These are phyloP conservation scores for Numenius arquata DNA, from an alignment of 2,113 vertebrate species.

Conservation along the genomic window DNA sequence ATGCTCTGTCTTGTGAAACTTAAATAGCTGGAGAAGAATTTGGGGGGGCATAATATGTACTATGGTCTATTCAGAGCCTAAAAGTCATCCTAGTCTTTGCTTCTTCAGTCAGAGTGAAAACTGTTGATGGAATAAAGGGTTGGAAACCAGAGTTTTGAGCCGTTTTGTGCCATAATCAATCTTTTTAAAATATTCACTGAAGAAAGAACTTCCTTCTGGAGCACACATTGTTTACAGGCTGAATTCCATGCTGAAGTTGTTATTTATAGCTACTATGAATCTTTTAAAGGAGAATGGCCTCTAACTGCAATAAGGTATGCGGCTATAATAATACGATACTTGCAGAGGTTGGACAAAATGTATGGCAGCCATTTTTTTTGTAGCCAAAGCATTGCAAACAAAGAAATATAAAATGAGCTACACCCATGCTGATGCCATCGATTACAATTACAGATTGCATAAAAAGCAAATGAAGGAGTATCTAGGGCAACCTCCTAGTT, in stretches of 20 bases:
- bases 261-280: constrained; percentile 10
- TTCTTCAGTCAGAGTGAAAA: not conserved
- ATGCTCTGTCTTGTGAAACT: not conserved
- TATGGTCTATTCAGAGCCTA: not conserved
- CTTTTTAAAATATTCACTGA: not conserved
- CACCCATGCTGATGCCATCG: not conserved
- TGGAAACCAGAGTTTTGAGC: not conserved
- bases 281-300: not conserved
- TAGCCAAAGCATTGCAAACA: not conserved
- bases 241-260: not conserved
- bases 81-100: not conserved
- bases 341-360: not conserved
- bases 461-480: not conserved
- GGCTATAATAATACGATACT: not conserved
- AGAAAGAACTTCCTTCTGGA: not conserved
- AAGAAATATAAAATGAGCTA: not conserved
- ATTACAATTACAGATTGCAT: not conserved
- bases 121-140: not conserved
- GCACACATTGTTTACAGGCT: not conserved
- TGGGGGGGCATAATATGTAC: not conserved
- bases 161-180: not conserved
- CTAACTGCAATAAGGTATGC: not conserved
- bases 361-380: not conserved
- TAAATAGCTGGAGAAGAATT: not conserved
- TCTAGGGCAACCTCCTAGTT: not conserved